A percentile compares a stretch with the other conserved stretches of the same genome.
Evolutionary conservation across 2,113 vertebrate species (phyloP).

Genomic region (Eudyptes chrysolophus): DNA sequence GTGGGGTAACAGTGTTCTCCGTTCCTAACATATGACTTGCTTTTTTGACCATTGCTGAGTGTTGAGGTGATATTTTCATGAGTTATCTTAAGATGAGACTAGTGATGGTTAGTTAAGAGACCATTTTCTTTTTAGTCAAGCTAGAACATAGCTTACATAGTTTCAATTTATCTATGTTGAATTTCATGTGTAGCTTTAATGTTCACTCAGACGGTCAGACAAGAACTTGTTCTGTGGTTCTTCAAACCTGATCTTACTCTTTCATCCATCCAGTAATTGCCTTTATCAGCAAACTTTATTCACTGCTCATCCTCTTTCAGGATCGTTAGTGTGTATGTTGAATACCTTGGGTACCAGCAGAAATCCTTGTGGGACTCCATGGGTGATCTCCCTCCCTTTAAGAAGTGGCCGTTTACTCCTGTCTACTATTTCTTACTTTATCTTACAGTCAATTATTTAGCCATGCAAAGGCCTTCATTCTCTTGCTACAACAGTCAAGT

Average conservation of each 20-base stretch:
- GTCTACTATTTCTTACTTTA: not conserved
- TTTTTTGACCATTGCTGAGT: not conserved
- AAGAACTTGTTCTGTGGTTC: not conserved
- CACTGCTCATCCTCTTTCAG: not conserved
- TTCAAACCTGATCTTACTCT: not conserved
- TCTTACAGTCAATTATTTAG: not conserved
- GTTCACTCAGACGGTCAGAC: not conserved
- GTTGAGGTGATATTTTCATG: not conserved
- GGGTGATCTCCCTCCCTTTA: not conserved
- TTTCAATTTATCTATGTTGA: not conserved
- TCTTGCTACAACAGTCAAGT: not conserved
- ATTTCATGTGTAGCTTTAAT: not conserved
- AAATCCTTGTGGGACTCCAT: not conserved
- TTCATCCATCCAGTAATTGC: not conserved
- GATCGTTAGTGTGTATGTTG: not conserved
- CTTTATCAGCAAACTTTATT: not conserved
- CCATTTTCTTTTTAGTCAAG: not conserved
- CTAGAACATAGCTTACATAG: not conserved
- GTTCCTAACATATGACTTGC: rapidly evolving
- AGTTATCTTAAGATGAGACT: not conserved
- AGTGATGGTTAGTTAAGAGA: not conserved
- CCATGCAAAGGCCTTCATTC: not conserved
- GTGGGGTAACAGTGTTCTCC: not conserved
- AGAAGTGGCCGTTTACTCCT: not conserved
- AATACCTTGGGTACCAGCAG: not conserved